Base-by-base conservation (phyloP, 1,140 invertebrate species). In the Hypsibius dujardini region DNA sequence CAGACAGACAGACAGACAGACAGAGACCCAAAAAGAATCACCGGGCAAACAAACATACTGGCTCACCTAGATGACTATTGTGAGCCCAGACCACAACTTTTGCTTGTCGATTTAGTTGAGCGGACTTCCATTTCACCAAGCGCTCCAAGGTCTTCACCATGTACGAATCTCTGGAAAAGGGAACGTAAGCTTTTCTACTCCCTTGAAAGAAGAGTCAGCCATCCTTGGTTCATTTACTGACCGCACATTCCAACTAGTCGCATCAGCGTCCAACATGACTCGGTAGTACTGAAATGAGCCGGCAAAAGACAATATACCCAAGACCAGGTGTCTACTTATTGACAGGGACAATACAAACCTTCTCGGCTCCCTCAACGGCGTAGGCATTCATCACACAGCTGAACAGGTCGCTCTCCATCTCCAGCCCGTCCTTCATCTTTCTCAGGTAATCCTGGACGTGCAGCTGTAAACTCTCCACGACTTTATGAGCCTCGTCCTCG, bases 31-130 rank as follows among this genome's bases (percentile, higher is more conserved):
- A n/a, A n/a, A n/a, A n/a, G n/a, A n/a, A n/a, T n/a, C n/a, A n/a
- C n/a, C n/a, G n/a, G n/a, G n/a, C n/a, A n/a, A n/a, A n/a, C n/a
- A n/a, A n/a, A n/a, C n/a, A n/a, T n/a, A n/a, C n/a, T 56, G 50
- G n/a, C 50, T 56, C n/a, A 56, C 50, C 50, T n/a, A 56, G n/a
- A n/a, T 56, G 50, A 56, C 50, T 56, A n/a, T 56, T 56, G n/a
- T 56, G 50, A 56, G 50, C n/a, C 50, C 50, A 56, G 7, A 56
- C 50, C n/a, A 56, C 50, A 7, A 56, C 50, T 56, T 56, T 56
- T 7, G 50, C 50, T 7, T 7, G 50, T 7, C 50, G 50, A n/a
- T n/a, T n/a, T 7, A 56, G 50, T n/a, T 7, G 7, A 7, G 7
- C 50, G 50, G 50, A 7, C n/a, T 56, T 56, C 50, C 50, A 56